A percentile compares a stretch with the other conserved stretches of the same genome.
Conservation (phyloP, 1,140 invertebrate species). For the Nylanderia fulva region DNA sequence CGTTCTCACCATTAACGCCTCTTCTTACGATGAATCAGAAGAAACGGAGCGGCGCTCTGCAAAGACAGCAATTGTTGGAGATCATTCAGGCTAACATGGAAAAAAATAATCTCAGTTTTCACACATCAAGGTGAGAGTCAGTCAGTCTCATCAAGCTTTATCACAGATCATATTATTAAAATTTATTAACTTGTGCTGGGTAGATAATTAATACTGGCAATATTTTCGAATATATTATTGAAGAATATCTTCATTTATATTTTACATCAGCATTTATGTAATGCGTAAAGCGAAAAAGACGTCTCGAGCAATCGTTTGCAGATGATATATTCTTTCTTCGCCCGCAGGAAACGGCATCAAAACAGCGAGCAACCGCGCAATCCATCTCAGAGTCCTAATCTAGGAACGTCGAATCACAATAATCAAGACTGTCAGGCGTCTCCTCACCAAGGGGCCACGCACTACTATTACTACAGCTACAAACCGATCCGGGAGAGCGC, state of each 20-base stretch:
- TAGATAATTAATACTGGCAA: background rate
- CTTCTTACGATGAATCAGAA: slow-evolving; percentile 81
- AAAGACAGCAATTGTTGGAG: slow-evolving; percentile 93
- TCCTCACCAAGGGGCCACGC: slow-evolving; percentile 47
- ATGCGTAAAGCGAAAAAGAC: background rate
- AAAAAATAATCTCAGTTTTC: slow-evolving; percentile 94
- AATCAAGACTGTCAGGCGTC: slow-evolving; percentile 70
- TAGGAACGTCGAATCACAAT: slow-evolving; percentile 75
- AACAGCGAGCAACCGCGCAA: slow-evolving; percentile 78
- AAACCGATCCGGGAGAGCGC: slow-evolving; percentile 79
- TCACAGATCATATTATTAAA: background rate
- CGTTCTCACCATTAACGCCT: slow-evolving; percentile 82
- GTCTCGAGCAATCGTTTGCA: background rate
- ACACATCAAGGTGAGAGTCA: slow-evolving; percentile 89
- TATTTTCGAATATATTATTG: background rate
- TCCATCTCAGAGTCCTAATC: slow-evolving; percentile 76
- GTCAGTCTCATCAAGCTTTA: background rate
- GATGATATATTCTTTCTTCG: background rate
- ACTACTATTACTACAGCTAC: too few relatives aligned
- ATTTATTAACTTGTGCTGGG: background rate
- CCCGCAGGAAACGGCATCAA: slow-evolving; percentile 82
- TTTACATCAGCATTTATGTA: background rate
- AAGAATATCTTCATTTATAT: too few relatives aligned
- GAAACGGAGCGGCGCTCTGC: slow-evolving; percentile 89
- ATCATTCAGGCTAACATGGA: slow-evolving; percentile 97